Base-by-base conservation (phyloP, 2,797 vertebrate genomes). In the Odontamblyopus rebecca region DNA sequence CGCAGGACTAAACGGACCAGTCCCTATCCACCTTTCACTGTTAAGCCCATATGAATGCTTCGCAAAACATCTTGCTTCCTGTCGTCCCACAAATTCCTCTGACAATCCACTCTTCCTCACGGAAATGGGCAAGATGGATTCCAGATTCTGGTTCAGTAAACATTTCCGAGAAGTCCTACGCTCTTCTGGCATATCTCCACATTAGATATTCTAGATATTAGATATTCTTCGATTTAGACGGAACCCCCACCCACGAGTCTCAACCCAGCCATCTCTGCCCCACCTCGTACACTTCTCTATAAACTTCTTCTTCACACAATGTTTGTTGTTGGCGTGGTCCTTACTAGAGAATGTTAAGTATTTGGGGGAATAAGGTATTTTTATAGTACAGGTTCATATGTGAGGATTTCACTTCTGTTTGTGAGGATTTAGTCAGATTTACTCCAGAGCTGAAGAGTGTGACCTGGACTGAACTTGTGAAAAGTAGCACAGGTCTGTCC, bases 301-400 rank as follows among this genome's bases (percentile, higher is more conserved):
- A 23, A 23, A 23, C 23, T 23, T 23, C 23, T 23, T 23, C 23
- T 23, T 23, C 23, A 23, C 23, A 23, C 23, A 23, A 23, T 23
- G 23, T 23, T 23, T 23, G 23, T 23, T 23, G 23, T 23, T 23
- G 23, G 23, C 23, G 23, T 23, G 23, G 23, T 23, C 23, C 23
- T 23, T 23, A 23, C 23, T 23, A 23, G 23, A 23, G 23, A 23
- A 1, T 1, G 35, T 35, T 7, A 61, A 27, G 16, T 53, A 11
- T 18, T 51, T 51, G 5, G 15, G 48, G 12, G 48, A 15, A 15
- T 5, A 5, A 1, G 18, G 12, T 50, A 15, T 50, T 50, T 50
- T 18, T 54, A 41, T 68, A 69, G 74, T 61, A 41, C 38, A 62
- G 82, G 82, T 85, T 75, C 81, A 87, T 82, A 84, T 81, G 79